Evolutionary conservation across 2,113 vertebrate species (phyloP).

Genomic region (Corythoichthys intestinalis): DNA sequence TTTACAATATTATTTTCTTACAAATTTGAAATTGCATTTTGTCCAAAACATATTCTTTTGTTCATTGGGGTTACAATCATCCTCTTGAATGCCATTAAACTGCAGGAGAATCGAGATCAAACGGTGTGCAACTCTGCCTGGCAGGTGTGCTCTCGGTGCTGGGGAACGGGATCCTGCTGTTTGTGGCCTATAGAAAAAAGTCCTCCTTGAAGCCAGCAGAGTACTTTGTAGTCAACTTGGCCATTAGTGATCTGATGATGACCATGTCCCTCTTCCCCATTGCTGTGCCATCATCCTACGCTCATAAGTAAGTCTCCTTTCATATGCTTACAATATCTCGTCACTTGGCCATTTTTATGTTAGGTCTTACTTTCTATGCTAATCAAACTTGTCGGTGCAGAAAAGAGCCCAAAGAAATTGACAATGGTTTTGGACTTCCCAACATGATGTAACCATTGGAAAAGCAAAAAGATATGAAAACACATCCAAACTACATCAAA

Average conservation of each 20-base stretch:
- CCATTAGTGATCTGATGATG: conserved; percentile 83
- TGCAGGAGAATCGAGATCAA: neutral
- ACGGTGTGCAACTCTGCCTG: conserved; percentile 1
- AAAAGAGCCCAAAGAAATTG: neutral
- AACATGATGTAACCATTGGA: neutral
- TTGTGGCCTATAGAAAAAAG: conserved; percentile 81
- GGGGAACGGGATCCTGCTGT: conserved; percentile 78
- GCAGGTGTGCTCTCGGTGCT: conserved; percentile 73
- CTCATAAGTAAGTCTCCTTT: conserved; percentile 74
- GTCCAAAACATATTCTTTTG: neutral
- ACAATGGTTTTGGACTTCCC: neutral
- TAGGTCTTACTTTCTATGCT: neutral
- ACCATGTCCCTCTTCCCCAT: conserved; percentile 77
- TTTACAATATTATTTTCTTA: too few relatives aligned
- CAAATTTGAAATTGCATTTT: neutral
- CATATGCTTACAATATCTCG: neutral
- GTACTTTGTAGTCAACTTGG: conserved; percentile 82
- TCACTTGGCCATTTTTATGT: neutral
- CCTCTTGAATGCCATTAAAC: neutral
- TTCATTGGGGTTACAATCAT: neutral
- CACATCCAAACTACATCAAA: neutral
- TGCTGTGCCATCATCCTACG: conserved; percentile 76
- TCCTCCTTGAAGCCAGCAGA: conserved; percentile 81
- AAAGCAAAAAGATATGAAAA: neutral
- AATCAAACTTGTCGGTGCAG: neutral